phyloP scores from a whole-genome alignment of 2,113 vertebrate species.

The Cyanoderma ruficeps region DNA sequence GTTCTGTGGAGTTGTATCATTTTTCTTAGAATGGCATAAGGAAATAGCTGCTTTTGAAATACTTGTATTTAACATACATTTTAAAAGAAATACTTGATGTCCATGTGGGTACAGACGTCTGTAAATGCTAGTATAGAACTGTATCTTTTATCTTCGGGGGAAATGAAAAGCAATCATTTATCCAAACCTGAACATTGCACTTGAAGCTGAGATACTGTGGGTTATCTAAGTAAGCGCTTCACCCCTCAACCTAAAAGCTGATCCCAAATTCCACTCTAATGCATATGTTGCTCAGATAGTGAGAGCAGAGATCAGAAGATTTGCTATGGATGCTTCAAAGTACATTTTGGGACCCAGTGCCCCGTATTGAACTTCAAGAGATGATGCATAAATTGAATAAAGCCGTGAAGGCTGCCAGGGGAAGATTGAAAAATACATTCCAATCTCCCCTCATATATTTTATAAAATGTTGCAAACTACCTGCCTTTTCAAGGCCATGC shows the following conservation, averaged over 20 bases:
- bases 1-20: neutral
- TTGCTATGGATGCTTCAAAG: conserved; percentile 44
- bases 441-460: neutral
- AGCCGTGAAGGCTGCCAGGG: neutral
- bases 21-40: neutral
- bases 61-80: neutral
- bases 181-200: neutral
- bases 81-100: neutral
- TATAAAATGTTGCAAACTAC: neutral
- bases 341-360: conserved; percentile 9
- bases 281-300: neutral
- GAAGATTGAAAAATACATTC: neutral
- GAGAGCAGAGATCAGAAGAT: conserved; percentile 23
- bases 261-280: conserved; percentile 34
- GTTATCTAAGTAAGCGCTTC: conserved; percentile 43
- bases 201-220: neutral
- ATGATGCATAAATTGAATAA: conserved; percentile 49
- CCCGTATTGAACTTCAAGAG: conserved; percentile 19
- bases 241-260: neutral
- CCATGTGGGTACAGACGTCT: neutral
- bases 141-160: conserved; percentile 16
- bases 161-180: conserved; percentile 57
- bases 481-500: neutral
- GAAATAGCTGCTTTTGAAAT: neutral
- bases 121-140: neutral